These are phyloP conservation scores for Acomys russatus DNA, from an alignment of 2,797 vertebrate genomes.

Conservation along the genomic window DNA sequence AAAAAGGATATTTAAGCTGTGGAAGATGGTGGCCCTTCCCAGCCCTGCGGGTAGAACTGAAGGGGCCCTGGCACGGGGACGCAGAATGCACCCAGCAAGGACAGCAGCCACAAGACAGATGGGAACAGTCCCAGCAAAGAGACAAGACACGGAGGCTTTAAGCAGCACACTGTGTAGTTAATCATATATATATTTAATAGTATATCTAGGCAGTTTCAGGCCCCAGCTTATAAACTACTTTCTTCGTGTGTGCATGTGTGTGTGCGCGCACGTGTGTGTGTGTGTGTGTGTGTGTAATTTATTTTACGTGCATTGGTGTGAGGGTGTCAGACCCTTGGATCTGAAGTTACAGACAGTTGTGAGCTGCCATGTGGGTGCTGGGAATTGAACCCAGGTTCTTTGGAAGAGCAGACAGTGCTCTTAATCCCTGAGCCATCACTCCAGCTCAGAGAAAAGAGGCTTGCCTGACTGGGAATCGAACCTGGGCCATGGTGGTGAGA, in stretches of 20 bases:
- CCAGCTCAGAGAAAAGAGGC: neutral
- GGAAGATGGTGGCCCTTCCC: neutral
- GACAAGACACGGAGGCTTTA: neutral
- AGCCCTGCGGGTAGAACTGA: neutral
- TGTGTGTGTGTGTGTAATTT: too few species aligned
- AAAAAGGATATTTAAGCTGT: neutral
- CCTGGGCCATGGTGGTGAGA: slow-evolving; percentile 86
- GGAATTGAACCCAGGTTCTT: too few species aligned
- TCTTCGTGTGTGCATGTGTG: neutral
- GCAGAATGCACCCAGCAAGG: neutral
- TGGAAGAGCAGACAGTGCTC: too few species aligned
- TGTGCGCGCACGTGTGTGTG: too few species aligned
- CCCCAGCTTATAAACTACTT: neutral
- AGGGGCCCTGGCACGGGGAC: too few species aligned
- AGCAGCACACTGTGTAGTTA: neutral
- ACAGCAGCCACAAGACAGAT: neutral
- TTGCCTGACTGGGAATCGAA: slow-evolving; percentile 88
- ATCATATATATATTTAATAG: neutral
- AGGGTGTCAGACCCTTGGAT: too few species aligned
- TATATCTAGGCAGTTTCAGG: neutral
- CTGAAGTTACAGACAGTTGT: too few species aligned
- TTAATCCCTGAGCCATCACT: too few species aligned
- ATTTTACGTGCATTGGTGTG: too few species aligned
- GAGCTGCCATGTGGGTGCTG: too few species aligned
- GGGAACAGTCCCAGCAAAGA: neutral